Conservation (phyloP, 23 tunicate species). For the Aplidium turbinatum region DNA sequence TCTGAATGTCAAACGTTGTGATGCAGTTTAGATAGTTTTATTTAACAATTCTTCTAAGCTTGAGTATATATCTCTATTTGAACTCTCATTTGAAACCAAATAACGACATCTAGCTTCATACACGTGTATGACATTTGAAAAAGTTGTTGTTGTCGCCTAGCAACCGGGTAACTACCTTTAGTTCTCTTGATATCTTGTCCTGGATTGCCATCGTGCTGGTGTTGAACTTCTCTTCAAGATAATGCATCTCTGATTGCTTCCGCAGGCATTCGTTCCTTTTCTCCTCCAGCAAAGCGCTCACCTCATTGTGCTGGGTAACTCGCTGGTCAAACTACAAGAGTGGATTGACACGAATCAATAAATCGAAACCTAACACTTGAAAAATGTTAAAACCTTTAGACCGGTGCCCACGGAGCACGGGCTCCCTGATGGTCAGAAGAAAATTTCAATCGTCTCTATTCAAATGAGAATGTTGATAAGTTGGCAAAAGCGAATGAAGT, state of each 20-base stretch:
- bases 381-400: no score
- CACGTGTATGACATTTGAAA: not conserved
- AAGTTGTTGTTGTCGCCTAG: not conserved
- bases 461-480: no score
- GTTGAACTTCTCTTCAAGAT: constrained; percentile 71
- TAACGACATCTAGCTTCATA: not conserved
- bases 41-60: no score
- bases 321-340: constrained; percentile 85
- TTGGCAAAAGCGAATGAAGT: no score
- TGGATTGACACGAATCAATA: no score
- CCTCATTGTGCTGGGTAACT: constrained; percentile 74
- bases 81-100: not conserved
- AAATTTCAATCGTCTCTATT: no score
- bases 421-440: no score
- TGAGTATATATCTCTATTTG: no score
- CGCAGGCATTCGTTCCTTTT: constrained; percentile 78
- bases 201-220: constrained; percentile 76
- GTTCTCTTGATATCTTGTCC: constrained; percentile 80
- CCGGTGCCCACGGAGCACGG: no score
- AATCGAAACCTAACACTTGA: no score
- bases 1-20: no score
- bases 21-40: no score
- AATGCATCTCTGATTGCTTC: constrained; percentile 87
- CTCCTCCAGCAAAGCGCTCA: constrained; percentile 63
- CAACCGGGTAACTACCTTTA: constrained; percentile 33